Percentiles rank a stretch among this genome's conserved stretches.
phyloP scores from a whole-genome alignment of 2,888 invertebrate species.

The Caenorhabditis imperialis region DNA sequence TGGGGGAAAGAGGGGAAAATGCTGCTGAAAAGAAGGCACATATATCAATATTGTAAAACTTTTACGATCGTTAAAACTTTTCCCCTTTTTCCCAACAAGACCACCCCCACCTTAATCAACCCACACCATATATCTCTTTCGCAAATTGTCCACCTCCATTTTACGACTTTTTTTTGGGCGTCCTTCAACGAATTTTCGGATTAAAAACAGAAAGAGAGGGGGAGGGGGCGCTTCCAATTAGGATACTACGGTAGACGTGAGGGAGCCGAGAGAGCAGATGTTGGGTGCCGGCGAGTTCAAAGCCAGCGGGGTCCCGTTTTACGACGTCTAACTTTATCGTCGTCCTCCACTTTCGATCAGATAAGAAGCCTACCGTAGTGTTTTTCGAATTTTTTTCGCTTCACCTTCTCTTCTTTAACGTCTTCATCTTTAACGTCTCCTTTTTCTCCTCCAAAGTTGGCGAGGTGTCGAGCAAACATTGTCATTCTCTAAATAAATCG shows the following conservation, averaged over 20 bases:
- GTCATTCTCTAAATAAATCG: conserved; percentile 22
- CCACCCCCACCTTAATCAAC: too few relatives aligned
- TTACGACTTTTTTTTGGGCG: neutral
- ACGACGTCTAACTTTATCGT: conserved; percentile 40
- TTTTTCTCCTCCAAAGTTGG: conserved; percentile 10
- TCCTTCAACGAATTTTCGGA: conserved; percentile 41
- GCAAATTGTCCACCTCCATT: too few relatives aligned
- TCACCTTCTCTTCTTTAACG: conserved; percentile 9
- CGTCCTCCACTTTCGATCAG: conserved; percentile 34
- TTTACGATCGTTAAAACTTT: too few relatives aligned
- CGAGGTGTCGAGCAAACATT: neutral
- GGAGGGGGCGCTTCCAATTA: conserved; percentile 33
- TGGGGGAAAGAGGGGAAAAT: too few relatives aligned
- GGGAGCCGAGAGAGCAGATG: conserved; percentile 14
- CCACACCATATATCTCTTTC: too few relatives aligned
- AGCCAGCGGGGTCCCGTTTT: conserved; percentile 21
- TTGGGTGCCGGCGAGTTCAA: conserved; percentile 37
- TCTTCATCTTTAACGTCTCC: too few relatives aligned
- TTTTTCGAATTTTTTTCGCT: neutral
- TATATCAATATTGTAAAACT: too few relatives aligned
- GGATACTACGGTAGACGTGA: conserved; percentile 20
- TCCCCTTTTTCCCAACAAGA: too few relatives aligned
- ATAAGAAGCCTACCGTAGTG: conserved; percentile 20
- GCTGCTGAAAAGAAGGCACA: too few relatives aligned
- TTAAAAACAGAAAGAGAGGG: conserved; percentile 30